phyloP scores from a whole-genome alignment of 2,888 invertebrate species.

The Caenorhabditis panamensis region DNA sequence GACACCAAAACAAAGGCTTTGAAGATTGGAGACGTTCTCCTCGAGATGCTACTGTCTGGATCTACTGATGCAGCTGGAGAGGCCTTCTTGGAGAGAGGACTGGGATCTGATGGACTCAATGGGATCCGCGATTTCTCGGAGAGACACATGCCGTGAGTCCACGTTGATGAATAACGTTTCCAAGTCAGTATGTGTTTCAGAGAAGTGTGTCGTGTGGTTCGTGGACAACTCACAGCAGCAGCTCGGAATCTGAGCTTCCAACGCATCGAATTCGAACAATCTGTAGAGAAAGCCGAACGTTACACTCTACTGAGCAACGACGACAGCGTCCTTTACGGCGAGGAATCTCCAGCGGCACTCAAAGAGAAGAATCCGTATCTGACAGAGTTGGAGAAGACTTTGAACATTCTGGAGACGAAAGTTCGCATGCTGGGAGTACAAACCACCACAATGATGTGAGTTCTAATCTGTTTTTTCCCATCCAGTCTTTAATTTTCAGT shows the following conservation, averaged over 20 bases:
- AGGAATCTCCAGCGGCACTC: not conserved
- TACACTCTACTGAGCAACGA: not conserved
- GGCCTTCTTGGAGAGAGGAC: constrained; percentile 48
- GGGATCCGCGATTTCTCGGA: constrained; percentile 25
- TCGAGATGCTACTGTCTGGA: constrained; percentile 55
- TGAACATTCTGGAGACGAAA: constrained; percentile 30
- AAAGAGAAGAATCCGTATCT: constrained; percentile 11
- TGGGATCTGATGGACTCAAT: constrained; percentile 46
- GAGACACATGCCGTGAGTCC: constrained; percentile 54
- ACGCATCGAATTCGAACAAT: constrained; percentile 30
- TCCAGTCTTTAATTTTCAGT: constrained; percentile 28
- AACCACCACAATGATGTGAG: constrained; percentile 44
- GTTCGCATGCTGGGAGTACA: constrained; percentile 15
- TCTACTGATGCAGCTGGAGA: constrained; percentile 51
- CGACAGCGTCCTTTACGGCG: constrained; percentile 24
- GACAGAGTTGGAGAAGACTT: constrained; percentile 2
- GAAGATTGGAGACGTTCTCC: constrained; percentile 55
- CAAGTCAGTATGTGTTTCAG: constrained; percentile 24
- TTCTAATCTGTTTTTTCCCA: not conserved
- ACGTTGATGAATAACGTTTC: not conserved
- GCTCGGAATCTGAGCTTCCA: constrained; percentile 57
- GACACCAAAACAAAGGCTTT: constrained; percentile 39
- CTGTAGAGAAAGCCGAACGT: constrained; percentile 2
- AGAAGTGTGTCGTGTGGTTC: constrained; percentile 41
- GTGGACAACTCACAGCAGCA: constrained; percentile 41